Conservation (phyloP, 2,888 invertebrate species). For the Cosmopolites sordidus region DNA sequence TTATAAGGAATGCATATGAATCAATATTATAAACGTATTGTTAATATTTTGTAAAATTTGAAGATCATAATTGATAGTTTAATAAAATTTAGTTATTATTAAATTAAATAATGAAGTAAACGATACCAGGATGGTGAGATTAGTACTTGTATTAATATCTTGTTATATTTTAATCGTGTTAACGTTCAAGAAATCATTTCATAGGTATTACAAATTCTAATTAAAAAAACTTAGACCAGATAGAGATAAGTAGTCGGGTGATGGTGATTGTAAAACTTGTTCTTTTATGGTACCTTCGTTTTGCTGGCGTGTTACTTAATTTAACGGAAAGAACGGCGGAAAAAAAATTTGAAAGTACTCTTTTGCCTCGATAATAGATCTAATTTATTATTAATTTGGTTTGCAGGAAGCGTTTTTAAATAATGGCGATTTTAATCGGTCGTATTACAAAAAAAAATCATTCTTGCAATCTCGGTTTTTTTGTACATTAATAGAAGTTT, state of each 20-base stretch:
- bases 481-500: no score
- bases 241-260: conserved; percentile 20
- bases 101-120: no score
- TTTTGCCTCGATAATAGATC: conserved; percentile 21
- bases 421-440: conserved; percentile 28
- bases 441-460: conserved; percentile 2
- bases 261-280: conserved; percentile 26
- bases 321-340: conserved; percentile 20
- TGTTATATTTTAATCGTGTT: no score
- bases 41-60: no score
- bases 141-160: no score
- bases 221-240: conserved; percentile 25
- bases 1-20: no score
- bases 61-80: no score
- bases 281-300: conserved; percentile 25
- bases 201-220: conserved; percentile 23
- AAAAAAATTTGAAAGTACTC: conserved; percentile 30
- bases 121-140: no score
- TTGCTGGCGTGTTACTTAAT: conserved; percentile 21
- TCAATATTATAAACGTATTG: no score
- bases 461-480: no score
- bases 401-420: conserved; percentile 29
- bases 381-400: conserved; percentile 29
- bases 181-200: no score
- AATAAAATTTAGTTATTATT: no score